A percentile compares a stretch with the other conserved stretches of the same genome.
These are phyloP conservation scores for Spodoptera litura DNA, from an alignment of 1,140 invertebrate genomes.

Conservation along the genomic window DNA sequence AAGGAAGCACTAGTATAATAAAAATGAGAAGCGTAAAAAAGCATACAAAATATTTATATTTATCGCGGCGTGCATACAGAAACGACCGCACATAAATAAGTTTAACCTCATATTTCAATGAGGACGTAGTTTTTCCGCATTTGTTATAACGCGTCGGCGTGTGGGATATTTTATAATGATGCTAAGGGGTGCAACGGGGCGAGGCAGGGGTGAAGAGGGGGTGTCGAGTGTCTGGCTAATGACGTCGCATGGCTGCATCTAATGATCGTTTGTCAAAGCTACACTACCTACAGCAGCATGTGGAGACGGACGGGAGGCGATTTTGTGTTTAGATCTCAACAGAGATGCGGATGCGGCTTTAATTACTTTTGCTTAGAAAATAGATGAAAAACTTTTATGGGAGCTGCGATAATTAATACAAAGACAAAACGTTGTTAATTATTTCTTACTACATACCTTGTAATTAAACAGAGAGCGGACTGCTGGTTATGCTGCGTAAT, in stretches of 20 bases:
- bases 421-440: too few relatives aligned
- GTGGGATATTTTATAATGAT: slow-evolving; percentile 41
- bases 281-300: slow-evolving; percentile 14
- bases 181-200: neutral
- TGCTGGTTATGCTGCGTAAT: too few relatives aligned
- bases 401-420: too few relatives aligned
- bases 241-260: slow-evolving; percentile 47
- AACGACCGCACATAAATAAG: slow-evolving; percentile 28
- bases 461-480: too few relatives aligned
- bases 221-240: slow-evolving; percentile 52
- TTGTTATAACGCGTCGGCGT: slow-evolving; percentile 40
- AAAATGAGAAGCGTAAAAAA: slow-evolving; percentile 15
- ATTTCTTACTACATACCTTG: too few relatives aligned
- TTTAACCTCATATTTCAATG: slow-evolving; percentile 43
- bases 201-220: neutral
- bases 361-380: slow-evolving; percentile 7
- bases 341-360: neutral
- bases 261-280: slow-evolving; percentile 48
- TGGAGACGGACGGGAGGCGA: slow-evolving; percentile 1
- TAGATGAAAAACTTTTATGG: neutral
- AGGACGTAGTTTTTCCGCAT: slow-evolving; percentile 37
- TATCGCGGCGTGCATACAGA: neutral
- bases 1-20: neutral
- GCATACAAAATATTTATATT: slow-evolving; percentile 24
- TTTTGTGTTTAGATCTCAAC: slow-evolving; percentile 11